Evolutionary conservation across 2,888 invertebrate genomes (phyloP), one percentile per base, ranked within the genome.

Genomic region (Eupithecia dodoneata): DNA sequence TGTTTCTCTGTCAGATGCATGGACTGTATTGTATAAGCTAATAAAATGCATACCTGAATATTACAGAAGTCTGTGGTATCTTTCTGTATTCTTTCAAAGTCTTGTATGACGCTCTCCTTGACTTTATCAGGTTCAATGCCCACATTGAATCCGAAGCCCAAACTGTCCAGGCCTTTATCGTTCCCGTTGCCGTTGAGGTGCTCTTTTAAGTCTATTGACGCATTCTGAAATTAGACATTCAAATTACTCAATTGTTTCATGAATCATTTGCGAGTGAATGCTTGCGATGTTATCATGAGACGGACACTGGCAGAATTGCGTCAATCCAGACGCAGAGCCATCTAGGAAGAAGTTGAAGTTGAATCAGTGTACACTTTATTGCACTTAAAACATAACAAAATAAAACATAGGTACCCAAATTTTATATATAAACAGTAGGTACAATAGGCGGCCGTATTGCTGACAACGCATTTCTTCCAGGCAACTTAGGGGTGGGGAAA

Each of bases 11-110:
- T 30, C 30, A 45, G 45, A 47, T 47, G 10, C 10, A 2, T 12
- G 47, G 13, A 55, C 2, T n/a, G 55, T 59, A 9, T 10, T 10
- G 59, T 59, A 9, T 10, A 59, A 44, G 42, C 9, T 44, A 45
- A 45, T n/a, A 69, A 9, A 59, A 66, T 42, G 63, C n/a, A 7
- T 73, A 93, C 94, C 92, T 95, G 93, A 88, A 93, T 93, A 85
- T 95, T 91, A 87, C 94, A 95, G 88, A 94, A 95, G 87, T 94
- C 95, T 85, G 93, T 95, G 47, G 95, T 95, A 83, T 96, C 96
- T 86, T 96, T 96, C 82, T 96, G 96, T 89, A 96, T 96, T 84
- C 96, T 96, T 85, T 96, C 96, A 87, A 96, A 96, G 87, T 96
- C 96, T 81, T 96, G 95, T 86, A 94, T 92, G 79, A 94, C 86